Evolutionary conservation across 1,140 invertebrate species (phyloP).

Genomic region (Microvelia longipes): DNA sequence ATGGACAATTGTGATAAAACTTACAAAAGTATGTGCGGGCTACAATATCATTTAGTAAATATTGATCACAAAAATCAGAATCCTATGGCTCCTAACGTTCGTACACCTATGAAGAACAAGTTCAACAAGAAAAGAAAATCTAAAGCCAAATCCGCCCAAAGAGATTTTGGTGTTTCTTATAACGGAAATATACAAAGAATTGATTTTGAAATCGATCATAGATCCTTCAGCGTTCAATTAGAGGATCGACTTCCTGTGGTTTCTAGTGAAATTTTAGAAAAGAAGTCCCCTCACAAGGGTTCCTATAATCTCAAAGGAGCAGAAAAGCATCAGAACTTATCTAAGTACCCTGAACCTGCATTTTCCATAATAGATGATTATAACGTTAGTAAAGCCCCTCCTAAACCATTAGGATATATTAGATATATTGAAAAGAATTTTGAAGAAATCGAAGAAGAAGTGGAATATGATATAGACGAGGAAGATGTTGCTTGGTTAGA

Average conservation of each 20-base stretch:
- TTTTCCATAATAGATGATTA: conserved; percentile 65
- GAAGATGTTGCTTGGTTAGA: conserved; percentile 87
- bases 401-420: conserved; percentile 50
- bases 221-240: not conserved
- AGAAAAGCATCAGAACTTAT: not conserved
- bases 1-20: not conserved
- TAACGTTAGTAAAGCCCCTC: conserved; percentile 40
- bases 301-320: not conserved
- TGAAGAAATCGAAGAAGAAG: conserved; percentile 80
- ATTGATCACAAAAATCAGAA: not conserved
- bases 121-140: not conserved
- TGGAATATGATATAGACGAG: conserved; percentile 96
- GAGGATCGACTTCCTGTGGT: not conserved
- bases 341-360: conserved; percentile 50
- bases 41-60: not conserved
- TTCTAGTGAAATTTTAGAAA: not conserved
- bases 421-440: conserved; percentile 85
- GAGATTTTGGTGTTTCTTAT: not conserved
- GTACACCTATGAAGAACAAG: not conserved
- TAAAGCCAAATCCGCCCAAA: not conserved
- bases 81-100: not conserved
- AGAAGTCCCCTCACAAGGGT: not conserved
- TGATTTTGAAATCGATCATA: not conserved
- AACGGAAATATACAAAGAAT: not conserved
- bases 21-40: not conserved